Evolutionary conservation across 1,140 invertebrate genomes (phyloP), one percentile per base, ranked within the genome.

Genomic region (Adoxophyes honmai): DNA sequence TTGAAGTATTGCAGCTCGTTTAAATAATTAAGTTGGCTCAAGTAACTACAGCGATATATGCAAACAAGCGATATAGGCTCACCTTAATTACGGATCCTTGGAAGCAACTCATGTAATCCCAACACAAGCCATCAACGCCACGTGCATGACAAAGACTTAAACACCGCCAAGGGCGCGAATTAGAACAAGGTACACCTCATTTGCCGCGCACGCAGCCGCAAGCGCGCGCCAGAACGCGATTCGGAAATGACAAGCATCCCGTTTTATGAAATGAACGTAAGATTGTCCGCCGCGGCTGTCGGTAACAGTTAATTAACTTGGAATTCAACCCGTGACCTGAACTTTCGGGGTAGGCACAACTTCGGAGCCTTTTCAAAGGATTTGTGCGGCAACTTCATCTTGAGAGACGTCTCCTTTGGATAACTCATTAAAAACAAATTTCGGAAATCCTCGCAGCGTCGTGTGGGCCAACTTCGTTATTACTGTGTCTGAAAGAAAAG

Each of bases 401-500:
- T 28, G 9, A 34, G 52, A 16, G 52, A 16, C 34, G 33, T 54
- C 52, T 54, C 10, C 52, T 37, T 54, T 54, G 34, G 33, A 54
- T 54, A 54, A 54, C 52, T 54, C 52, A 54, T 54, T 54, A 54
- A 54, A 54, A 54, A 54, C 52, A 54, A 54, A 54, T 54, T 54
- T 54, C 34, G 52, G 52, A 36, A 54, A 54, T 34, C 52, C 52
- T 54, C 13, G 52, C 14, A 35, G 34, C 52, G 52, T 36, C 38
- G 38, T 39, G 38, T 39, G 38, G 38, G 6, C 38, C 13, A 39
- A 39, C 38, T 39, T 16, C 15, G 15, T 39, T 0, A 14, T 36
- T 36, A 7, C 3, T n/a, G 9, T 36, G 4, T 36, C 11, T 36
- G 37, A 39, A 39, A 39, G 38, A 39, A 39, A 39, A 39, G 14